Percentiles rank a stretch among this genome's conserved stretches.
phyloP scores from a whole-genome alignment of 2,797 vertebrate species.

The Notoglanidium macrostoma region DNA sequence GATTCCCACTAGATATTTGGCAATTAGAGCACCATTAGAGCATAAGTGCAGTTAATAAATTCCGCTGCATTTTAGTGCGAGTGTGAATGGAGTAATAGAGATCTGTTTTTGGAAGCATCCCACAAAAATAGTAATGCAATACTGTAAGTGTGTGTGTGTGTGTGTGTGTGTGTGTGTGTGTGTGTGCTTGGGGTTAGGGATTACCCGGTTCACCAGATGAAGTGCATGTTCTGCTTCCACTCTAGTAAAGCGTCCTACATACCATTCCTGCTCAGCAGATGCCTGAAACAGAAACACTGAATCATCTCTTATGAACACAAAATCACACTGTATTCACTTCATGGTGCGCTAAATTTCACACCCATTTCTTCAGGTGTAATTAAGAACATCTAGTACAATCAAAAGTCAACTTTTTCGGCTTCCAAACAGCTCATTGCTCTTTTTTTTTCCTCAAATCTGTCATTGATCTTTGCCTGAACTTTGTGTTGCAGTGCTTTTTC shows the following conservation, averaged over 20 bases:
- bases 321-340: background rate
- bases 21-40: too few species aligned
- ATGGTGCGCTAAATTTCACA: background rate
- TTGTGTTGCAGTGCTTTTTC: background rate
- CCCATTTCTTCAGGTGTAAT: background rate
- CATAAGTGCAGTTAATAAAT: too few species aligned
- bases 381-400: background rate
- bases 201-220: constrained; percentile 80
- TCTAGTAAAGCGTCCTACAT: constrained; percentile 77
- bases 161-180: background rate
- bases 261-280: constrained; percentile 76
- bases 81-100: background rate
- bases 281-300: constrained; percentile 55
- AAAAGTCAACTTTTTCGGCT: background rate
- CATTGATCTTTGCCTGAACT: background rate
- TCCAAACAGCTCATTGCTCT: background rate
- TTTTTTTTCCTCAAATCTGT: background rate
- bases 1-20: too few species aligned
- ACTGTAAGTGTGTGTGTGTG: background rate
- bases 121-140: background rate
- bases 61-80: too few species aligned
- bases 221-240: constrained; percentile 82
- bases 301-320: background rate
- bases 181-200: background rate
- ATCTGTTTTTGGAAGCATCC: background rate